These are phyloP conservation scores for Psittacula cyanocephala DNA, from an alignment of 2,113 vertebrate species.

Conservation along the genomic window DNA sequence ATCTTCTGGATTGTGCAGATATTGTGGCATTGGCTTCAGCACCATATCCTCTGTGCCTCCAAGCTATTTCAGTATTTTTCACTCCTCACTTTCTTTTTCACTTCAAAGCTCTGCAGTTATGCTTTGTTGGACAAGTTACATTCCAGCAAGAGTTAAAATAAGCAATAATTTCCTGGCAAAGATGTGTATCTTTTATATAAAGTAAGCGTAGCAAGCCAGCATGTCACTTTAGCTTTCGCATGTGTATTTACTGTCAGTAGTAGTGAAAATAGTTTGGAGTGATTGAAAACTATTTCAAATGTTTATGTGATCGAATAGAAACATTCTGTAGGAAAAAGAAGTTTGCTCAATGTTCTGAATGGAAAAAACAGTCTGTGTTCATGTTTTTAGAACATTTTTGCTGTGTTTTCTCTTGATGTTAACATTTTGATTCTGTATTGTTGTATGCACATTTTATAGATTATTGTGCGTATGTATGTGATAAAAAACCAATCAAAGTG, in stretches of 20 bases:
- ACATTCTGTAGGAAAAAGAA: background rate
- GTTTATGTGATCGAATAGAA: background rate
- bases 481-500: background rate
- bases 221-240: background rate
- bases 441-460: background rate
- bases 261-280: background rate
- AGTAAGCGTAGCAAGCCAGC: background rate
- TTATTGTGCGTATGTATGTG: background rate
- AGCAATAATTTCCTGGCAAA: conserved; percentile 4
- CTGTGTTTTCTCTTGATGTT: background rate
- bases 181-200: background rate
- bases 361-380: background rate
- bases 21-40: background rate
- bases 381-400: background rate
- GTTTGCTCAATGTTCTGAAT: background rate
- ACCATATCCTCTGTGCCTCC: background rate
- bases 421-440: background rate
- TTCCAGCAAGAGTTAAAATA: conserved; percentile 28
- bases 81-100: background rate
- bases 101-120: conserved; percentile 31
- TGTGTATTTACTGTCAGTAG: background rate
- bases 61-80: background rate
- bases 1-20: conserved; percentile 17
- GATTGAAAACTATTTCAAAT: background rate
- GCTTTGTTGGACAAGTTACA: conserved; percentile 36